Conservation (phyloP, 1,140 invertebrate genomes). For the Hylaeus volcanicus region DNA sequence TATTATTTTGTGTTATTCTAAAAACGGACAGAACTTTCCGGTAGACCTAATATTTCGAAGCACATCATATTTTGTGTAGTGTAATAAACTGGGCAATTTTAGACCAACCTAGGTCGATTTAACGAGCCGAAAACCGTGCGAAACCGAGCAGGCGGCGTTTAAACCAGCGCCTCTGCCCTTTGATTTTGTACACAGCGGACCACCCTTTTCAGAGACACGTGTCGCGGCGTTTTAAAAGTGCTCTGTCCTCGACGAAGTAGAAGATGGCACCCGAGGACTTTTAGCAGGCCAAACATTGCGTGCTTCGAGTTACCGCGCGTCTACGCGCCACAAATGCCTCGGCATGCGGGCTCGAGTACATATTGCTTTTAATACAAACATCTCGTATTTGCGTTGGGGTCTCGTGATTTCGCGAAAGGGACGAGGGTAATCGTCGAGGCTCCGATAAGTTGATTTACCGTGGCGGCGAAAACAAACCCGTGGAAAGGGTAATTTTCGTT, state of each 20-base stretch:
- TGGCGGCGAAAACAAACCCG: conserved; percentile 10
- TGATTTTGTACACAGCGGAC: conserved; percentile 51
- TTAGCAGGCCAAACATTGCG: conserved; percentile 74
- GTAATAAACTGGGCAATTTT: too few species aligned
- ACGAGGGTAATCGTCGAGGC: conserved; percentile 19
- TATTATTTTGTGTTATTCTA: too few species aligned
- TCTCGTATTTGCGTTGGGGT: conserved; percentile 47
- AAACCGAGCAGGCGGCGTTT: conserved; percentile 59
- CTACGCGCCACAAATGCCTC: conserved; percentile 26
- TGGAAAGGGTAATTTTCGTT: neutral
- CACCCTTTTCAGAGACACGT: conserved; percentile 53
- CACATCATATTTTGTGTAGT: too few species aligned
- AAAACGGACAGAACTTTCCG: too few species aligned
- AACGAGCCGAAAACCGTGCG: conserved; percentile 57
- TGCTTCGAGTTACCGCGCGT: conserved; percentile 67
- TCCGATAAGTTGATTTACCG: conserved; percentile 2
- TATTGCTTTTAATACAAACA: conserved; percentile 65
- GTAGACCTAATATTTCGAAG: too few species aligned
- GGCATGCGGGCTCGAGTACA: conserved; percentile 60
- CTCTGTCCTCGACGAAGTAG: conserved; percentile 44
- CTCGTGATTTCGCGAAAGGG: conserved; percentile 43
- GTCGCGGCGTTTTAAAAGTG: conserved; percentile 62
- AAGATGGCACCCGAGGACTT: conserved; percentile 66
- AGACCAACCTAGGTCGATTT: conserved; percentile 16
- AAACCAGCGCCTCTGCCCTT: conserved; percentile 45